These are phyloP conservation scores for Thera obeliscata DNA, from an alignment of 2,888 invertebrate genomes.

Conservation along the genomic window DNA sequence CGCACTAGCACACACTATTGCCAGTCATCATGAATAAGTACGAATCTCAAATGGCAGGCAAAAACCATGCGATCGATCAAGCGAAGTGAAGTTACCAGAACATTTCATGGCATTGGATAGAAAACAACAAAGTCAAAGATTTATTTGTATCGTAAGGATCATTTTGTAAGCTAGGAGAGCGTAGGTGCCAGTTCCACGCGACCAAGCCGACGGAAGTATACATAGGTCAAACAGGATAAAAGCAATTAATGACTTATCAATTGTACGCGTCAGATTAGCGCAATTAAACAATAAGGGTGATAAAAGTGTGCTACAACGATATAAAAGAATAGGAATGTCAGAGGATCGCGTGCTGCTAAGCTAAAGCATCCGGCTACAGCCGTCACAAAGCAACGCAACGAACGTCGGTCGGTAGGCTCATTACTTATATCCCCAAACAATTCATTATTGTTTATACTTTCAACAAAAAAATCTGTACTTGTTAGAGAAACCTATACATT, in stretches of 20 bases:
- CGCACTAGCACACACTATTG: neutral
- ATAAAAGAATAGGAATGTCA: no score
- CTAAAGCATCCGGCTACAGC: no score
- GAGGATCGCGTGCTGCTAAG: no score
- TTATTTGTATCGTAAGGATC: neutral
- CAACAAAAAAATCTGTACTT: neutral
- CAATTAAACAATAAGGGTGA: no score
- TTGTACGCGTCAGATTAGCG: no score
- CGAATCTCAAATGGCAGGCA: neutral
- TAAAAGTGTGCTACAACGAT: no score
- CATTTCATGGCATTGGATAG: neutral
- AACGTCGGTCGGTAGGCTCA: neutral
- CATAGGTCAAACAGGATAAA: no score
- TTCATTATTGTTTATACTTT: neutral
- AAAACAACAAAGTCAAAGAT: neutral
- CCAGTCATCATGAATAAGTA: constrained; percentile 1
- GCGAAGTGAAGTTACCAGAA: neutral
- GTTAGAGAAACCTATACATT: neutral
- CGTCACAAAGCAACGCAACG: neutral
- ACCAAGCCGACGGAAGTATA: no score
- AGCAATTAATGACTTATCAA: no score
- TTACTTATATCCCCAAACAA: neutral
- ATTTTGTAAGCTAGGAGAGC: no score
- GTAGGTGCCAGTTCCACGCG: no score
- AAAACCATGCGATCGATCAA: neutral